A percentile compares a stretch with the other conserved stretches of the same genome.
These are phyloP conservation scores for Onychostoma macrolepis DNA, from an alignment of 2,113 vertebrate species.

Conservation along the genomic window DNA sequence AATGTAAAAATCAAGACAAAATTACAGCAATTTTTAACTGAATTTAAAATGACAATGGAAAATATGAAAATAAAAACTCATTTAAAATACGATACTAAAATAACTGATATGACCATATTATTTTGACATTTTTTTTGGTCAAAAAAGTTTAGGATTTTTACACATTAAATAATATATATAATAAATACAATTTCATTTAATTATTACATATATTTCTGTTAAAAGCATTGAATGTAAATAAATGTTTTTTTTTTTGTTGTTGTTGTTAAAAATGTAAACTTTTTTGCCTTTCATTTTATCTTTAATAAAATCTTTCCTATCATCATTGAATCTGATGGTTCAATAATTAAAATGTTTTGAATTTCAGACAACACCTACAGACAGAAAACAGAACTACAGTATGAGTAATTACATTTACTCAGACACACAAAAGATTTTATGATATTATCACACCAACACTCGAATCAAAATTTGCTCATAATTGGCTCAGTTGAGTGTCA, in stretches of 20 bases:
- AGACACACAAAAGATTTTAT: neutral
- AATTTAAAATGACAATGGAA: too few species aligned
- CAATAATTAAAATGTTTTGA: neutral
- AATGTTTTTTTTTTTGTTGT: too few species aligned
- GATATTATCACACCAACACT: neutral
- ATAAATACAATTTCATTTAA: too few species aligned
- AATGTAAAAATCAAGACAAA: too few species aligned
- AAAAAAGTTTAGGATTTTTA: too few species aligned
- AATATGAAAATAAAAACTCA: too few species aligned
- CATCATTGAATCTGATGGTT: neutral
- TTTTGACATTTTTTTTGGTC: neutral
- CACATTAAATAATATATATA: too few species aligned
- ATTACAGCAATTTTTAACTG: too few species aligned
- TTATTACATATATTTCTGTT: too few species aligned
- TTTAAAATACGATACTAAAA: too few species aligned
- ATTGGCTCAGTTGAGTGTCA: neutral
- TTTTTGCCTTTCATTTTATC: neutral
- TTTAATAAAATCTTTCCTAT: neutral
- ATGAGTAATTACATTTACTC: neutral
- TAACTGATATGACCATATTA: neutral
- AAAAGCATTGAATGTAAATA: too few species aligned
- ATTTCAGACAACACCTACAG: neutral
- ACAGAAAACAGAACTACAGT: neutral
- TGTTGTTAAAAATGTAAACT: neutral
- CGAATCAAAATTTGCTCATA: neutral